These are phyloP conservation scores for Sterna hirundo DNA, from an alignment of 2,113 vertebrate species.

Conservation along the genomic window DNA sequence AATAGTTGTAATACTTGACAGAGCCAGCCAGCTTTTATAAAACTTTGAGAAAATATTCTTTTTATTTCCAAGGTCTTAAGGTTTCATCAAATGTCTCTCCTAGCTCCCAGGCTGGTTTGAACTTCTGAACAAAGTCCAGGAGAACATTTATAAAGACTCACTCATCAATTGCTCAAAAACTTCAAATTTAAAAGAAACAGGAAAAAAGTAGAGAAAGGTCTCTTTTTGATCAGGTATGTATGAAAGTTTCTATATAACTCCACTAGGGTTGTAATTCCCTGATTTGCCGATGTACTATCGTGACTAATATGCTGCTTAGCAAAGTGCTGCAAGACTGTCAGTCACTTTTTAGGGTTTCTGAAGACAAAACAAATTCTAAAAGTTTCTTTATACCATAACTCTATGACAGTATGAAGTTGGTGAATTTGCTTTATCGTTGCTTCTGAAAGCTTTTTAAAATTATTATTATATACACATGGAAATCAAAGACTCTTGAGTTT, in stretches of 20 bases:
- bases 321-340: neutral
- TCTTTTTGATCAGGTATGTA: neutral
- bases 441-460: neutral
- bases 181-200: neutral
- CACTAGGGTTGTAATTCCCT: neutral
- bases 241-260: neutral
- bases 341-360: neutral
- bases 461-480: neutral
- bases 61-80: neutral
- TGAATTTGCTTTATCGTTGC: neutral
- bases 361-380: conserved; percentile 1
- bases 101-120: neutral
- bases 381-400: neutral
- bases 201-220: neutral
- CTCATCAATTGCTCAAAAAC: neutral
- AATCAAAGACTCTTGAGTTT: neutral
- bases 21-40: neutral
- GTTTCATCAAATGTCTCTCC: neutral
- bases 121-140: neutral
- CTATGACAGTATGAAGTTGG: neutral
- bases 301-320: conserved; percentile 4
- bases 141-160: neutral
- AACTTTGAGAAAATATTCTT: neutral
- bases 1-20: neutral
- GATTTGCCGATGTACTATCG: neutral